Percentiles rank a stretch among this genome's conserved stretches.
phyloP scores from a whole-genome alignment of 2,888 invertebrate genomes.

The Leucophora obtusa region DNA sequence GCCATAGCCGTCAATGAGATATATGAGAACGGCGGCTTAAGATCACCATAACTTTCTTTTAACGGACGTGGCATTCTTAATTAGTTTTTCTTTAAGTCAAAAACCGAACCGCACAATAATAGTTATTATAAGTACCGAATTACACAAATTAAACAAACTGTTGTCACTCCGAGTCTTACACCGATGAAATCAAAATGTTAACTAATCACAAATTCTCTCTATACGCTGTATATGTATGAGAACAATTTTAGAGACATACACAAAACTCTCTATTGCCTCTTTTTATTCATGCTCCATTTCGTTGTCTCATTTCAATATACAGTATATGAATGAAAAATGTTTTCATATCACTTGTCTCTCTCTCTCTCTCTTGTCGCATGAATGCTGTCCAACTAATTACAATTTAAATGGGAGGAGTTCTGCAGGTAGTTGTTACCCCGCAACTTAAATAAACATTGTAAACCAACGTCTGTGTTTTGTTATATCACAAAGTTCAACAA shows the following conservation, averaged over 20 bases:
- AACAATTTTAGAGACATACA: neutral
- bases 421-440: neutral
- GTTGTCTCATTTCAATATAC: neutral
- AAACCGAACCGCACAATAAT: neutral
- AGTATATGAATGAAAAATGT: neutral
- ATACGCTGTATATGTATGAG: neutral
- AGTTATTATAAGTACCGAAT: neutral
- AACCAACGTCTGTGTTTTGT: neutral
- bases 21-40: conserved; percentile 99
- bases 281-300: neutral
- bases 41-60: conserved; percentile 96
- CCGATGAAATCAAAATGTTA: conserved; percentile 1
- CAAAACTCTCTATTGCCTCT: neutral
- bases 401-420: neutral
- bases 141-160: neutral
- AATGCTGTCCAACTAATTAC: neutral
- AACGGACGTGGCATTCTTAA: conserved; percentile 92
- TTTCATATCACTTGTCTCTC: neutral
- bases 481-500: neutral
- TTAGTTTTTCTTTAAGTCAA: neutral
- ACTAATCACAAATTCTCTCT: conserved; percentile 5
- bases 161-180: neutral
- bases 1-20: conserved; percentile 99
- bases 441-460: neutral
- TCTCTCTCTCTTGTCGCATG: too few species aligned